Percentiles rank a stretch among this genome's conserved stretches.
Evolutionary conservation across 2,797 vertebrate species (phyloP).

Genomic region (Danio choprae): DNA sequence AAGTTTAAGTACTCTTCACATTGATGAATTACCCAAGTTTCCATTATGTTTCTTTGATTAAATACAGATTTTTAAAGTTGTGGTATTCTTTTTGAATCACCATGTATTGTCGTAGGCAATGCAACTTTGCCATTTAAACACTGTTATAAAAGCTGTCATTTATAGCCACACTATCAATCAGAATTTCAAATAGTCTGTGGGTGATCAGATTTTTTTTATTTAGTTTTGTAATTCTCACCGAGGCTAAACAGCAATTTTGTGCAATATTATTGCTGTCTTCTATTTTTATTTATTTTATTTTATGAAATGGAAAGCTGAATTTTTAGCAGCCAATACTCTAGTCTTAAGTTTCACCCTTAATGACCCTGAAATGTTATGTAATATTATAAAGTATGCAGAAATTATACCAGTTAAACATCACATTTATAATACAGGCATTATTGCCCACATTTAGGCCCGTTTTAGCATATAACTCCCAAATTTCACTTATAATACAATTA

Average conservation of each 20-base stretch:
- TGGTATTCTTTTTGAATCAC: too few relatives aligned
- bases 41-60: too few relatives aligned
- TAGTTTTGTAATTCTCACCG: background rate
- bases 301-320: background rate
- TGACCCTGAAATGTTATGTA: background rate
- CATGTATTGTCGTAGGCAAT: background rate
- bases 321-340: background rate
- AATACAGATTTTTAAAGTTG: too few relatives aligned
- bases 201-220: too few relatives aligned
- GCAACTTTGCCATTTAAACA: background rate
- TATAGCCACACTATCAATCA: background rate
- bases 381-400: background rate
- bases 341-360: background rate
- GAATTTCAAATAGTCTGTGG: background rate
- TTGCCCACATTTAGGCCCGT: background rate
- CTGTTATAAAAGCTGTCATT: background rate
- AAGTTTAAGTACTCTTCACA: too few relatives aligned
- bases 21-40: too few relatives aligned
- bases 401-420: background rate
- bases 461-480: background rate
- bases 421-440: background rate
- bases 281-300: background rate
- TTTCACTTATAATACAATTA: background rate
- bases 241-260: background rate
- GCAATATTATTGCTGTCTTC: background rate